phyloP scores from a whole-genome alignment of 2,113 vertebrate species.

The Phocoena sinus region DNA sequence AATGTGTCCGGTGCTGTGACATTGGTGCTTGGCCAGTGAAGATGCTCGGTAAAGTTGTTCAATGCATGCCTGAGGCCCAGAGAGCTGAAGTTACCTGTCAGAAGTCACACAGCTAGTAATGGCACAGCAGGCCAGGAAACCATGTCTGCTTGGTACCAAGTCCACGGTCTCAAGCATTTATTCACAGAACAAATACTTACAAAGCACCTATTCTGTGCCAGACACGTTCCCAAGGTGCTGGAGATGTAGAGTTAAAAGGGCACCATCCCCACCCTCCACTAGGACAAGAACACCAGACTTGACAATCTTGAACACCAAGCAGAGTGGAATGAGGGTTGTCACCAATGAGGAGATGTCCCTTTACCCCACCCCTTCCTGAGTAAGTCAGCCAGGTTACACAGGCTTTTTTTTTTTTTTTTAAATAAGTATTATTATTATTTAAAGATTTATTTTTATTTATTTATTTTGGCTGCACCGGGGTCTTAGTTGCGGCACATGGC shows the following conservation, averaged over 20 bases:
- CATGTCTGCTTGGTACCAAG: neutral
- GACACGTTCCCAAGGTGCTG: neutral
- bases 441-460: no score
- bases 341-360: no score
- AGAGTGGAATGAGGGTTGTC: neutral
- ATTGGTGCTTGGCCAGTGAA: neutral
- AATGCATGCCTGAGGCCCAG: neutral
- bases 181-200: neutral
- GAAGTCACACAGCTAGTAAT: neutral
- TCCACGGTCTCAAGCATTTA: neutral
- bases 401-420: no score
- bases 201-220: neutral
- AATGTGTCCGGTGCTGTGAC: rapidly evolving
- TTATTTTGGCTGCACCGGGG: neutral
- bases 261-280: neutral
- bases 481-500: neutral
- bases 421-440: no score
- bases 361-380: rapidly evolving
- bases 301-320: neutral
- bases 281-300: neutral
- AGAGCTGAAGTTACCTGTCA: neutral
- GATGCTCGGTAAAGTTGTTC: neutral
- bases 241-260: neutral
- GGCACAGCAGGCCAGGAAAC: neutral
- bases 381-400: neutral